Evolutionary conservation across 2,797 vertebrate genomes (phyloP), one percentile per base, ranked within the genome.

Genomic region (Xiphorhynchus erythropygius): DNA sequence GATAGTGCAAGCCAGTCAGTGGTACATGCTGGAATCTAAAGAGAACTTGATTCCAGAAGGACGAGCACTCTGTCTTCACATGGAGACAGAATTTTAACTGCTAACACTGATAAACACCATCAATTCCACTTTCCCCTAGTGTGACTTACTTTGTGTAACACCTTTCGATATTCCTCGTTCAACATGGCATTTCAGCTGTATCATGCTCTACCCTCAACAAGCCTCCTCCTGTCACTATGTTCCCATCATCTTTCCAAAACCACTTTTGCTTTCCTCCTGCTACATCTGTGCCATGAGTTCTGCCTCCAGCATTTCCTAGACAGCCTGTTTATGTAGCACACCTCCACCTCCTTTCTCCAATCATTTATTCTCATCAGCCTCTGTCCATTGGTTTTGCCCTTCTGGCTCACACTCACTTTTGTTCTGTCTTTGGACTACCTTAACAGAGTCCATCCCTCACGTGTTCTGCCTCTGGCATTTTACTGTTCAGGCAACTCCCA

Each of bases 251-350:
- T 42, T 56, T 52, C 53, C 41, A 67, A 56, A 85, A 91, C 53
- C 13, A 52, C 28, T 60, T 64, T 21, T n/a, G 25, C 16, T 71
- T 71, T 81, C 53, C 28, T 78, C 37, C 35, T 59, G 13, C 28
- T 24, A 7, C 1, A 1, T n/a, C 23, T 44, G 15, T 33, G 64
- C 55, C 69, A 47, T 1, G 5, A 67, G 28, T 67, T 80, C 86
- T 52, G 37, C 53, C 28, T 59, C n/a, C 1, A 11, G 5, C 3
- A 7, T 12, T 44, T 68, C 37, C 52, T 23, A 78, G 32, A 49
- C 32, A 10, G 1, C 47, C 41, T 2, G 1, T 0, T 68, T 49
- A 33, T 37, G 4, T 30, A 46, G 42, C 46, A 84, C 12, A 41
- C 6, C 24, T 46, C 32, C 18, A 62, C 8, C 37, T 68, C 23